These are phyloP conservation scores for Blera fallax DNA, from an alignment of 2,888 invertebrate genomes.

Conservation along the genomic window DNA sequence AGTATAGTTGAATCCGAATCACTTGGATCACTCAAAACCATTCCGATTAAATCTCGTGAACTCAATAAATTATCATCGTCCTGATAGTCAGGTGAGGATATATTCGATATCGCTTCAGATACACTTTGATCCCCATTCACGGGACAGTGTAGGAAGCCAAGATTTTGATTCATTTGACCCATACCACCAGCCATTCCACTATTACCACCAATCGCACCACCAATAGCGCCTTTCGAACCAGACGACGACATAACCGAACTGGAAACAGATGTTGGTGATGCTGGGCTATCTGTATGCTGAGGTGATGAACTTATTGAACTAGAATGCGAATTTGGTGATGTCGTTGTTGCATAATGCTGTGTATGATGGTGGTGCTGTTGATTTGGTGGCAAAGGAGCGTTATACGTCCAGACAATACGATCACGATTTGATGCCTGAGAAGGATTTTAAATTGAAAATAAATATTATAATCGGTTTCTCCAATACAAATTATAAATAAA, in stretches of 20 bases:
- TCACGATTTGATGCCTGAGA: conserved; percentile 80
- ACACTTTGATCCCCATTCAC: conserved; percentile 88
- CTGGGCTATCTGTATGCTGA: conserved; percentile 86
- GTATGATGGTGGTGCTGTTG: conserved; percentile 82
- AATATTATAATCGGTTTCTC: background rate
- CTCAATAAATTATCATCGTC: conserved; percentile 92
- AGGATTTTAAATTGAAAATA: conserved; percentile 4
- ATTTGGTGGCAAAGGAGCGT: conserved; percentile 86
- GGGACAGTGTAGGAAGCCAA: conserved; percentile 78
- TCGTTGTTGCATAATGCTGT: conserved; percentile 75
- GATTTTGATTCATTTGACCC: conserved; percentile 73
- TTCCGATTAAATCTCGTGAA: conserved; percentile 88
- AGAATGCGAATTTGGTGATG: conserved; percentile 80
- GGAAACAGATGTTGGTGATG: conserved; percentile 93
- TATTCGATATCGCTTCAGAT: conserved; percentile 93
- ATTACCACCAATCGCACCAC: conserved; percentile 76
- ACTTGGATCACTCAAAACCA: conserved; percentile 94
- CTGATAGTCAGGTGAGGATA: conserved; percentile 94
- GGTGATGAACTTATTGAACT: conserved; percentile 82
- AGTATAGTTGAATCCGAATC: conserved; percentile 94
- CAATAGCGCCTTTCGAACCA: conserved; percentile 85
- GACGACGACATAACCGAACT: conserved; percentile 93
- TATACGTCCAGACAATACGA: conserved; percentile 95
- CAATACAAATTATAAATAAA: conserved; percentile 5
- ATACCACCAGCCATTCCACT: conserved; percentile 70